Evolutionary conservation across 2,888 invertebrate species (phyloP), one percentile per base, ranked within the genome.

Genomic region (Cepaea hortensis): DNA sequence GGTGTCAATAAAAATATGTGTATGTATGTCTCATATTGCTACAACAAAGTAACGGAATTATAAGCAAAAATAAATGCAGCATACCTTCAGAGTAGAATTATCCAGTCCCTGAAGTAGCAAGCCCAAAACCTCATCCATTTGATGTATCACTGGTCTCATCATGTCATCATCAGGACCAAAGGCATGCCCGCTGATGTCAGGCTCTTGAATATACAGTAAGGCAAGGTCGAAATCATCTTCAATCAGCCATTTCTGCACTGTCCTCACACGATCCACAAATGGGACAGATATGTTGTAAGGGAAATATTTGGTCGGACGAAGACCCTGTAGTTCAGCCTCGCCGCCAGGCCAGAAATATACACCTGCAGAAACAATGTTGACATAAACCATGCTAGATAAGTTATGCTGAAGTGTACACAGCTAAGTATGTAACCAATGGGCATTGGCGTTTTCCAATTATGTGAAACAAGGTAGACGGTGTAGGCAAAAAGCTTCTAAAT

Each of bases 281-380:
- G 95, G 93, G 0, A 95, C 90, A 9, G 91, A 88, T 90, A 89
- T 87, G 87, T 95, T 93, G 91, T 95, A 96, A 4, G 90, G 61
- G 11, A 81, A 72, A 89, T 88, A 92, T 20, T 89, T 87, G 81
- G 93, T 93, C 20, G 94, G 95, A 20, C 95, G 94, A 85, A 95
- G 94, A 90, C 91, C 92, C 68, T 92, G 90, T 68, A 96, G 96
- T 11, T 94, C 90, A 89, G 95, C 95, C 70, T 95, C 93, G 84
- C 95, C 95, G 3, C 96, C 96, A 5, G 96, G 96, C 96, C 96
- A 97, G 96, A 96, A 93, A 83, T 90, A 92, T 1, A 89, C 89
- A 2, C 90, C 93, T 75, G 91, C 3, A 65, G 46, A 46, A 23
- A 48, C 11, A 55, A 9, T 55, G 55, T 55, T 11, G 55, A 55